Conservation (phyloP, 2,797 vertebrate species). For the Ispidina picta region DNA sequence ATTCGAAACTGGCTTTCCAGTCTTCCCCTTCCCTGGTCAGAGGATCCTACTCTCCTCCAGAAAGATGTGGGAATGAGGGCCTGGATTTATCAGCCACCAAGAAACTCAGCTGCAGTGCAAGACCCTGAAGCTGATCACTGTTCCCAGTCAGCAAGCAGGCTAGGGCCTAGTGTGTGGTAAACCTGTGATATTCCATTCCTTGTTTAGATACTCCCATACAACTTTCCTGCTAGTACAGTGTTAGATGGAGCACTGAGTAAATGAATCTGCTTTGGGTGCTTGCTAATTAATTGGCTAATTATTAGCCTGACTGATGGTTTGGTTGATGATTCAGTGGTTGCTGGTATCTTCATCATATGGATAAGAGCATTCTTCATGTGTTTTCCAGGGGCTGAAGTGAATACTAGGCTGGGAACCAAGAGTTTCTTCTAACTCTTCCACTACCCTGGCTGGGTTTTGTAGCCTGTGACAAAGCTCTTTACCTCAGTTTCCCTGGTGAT, state of each 20-base stretch:
- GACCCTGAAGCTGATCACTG: not conserved
- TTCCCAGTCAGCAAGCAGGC: not conserved
- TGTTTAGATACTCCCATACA: not conserved
- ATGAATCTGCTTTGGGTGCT: slow-evolving; percentile 51
- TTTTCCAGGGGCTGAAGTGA: not conserved
- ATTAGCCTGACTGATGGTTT: slow-evolving; percentile 65
- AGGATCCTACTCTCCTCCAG: not conserved
- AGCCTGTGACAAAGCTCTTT: not conserved
- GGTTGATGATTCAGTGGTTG: slow-evolving; percentile 45
- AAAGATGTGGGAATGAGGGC: not conserved
- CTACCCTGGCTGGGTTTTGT: not conserved
- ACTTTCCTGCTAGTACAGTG: not conserved
- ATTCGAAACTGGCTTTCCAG: not conserved
- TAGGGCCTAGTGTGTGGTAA: fast-evolving
- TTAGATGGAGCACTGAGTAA: slow-evolving; percentile 7
- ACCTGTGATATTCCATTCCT: not conserved
- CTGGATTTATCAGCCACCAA: not conserved
- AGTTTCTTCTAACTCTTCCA: not conserved
- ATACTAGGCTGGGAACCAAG: not conserved
- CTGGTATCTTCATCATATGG: slow-evolving; percentile 38
- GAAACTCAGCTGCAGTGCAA: not conserved
- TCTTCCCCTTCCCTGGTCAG: not conserved
- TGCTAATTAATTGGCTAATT: slow-evolving; percentile 63
- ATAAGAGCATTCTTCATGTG: not conserved
- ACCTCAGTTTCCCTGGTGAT: slow-evolving; percentile 39